phyloP scores from a whole-genome alignment of 1,140 invertebrate species.

The Drosophila malerkotliana region DNA sequence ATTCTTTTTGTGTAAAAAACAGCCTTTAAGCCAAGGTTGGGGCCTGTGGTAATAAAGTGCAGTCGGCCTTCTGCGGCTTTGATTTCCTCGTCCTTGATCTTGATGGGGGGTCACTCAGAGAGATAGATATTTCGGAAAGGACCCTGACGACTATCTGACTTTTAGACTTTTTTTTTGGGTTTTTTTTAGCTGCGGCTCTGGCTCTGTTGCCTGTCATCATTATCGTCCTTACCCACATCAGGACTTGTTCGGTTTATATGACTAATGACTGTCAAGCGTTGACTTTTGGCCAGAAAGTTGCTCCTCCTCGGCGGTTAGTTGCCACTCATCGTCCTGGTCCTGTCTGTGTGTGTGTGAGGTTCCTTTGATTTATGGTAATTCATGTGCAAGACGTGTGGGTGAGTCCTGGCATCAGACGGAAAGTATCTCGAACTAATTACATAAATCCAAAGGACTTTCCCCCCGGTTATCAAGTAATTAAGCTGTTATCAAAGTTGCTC shows the following conservation, averaged over 20 bases:
- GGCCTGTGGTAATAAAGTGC: constrained; percentile 29
- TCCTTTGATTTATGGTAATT: constrained; percentile 58
- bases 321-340: constrained; percentile 15
- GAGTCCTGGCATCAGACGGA: constrained; percentile 10
- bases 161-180: constrained; percentile 2
- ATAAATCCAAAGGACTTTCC: constrained; percentile 25
- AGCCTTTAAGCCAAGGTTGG: constrained; percentile 15
- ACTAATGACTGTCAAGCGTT: constrained; percentile 75
- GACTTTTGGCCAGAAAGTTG: constrained; percentile 53
- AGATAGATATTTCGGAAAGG: not conserved
- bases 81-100: constrained; percentile 49
- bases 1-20: not conserved
- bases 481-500: constrained; percentile 44
- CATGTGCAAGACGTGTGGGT: constrained; percentile 19
- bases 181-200: not conserved
- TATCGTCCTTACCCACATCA: constrained; percentile 61
- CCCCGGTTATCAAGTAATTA: constrained; percentile 47
- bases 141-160: constrained; percentile 47
- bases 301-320: constrained; percentile 26
- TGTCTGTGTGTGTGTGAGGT: not conserved
- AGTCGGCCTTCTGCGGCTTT: constrained; percentile 36
- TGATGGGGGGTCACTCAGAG: constrained; percentile 32
- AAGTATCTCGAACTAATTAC: constrained; percentile 43
- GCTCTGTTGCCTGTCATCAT: constrained; percentile 62
- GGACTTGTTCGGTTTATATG: constrained; percentile 51